These are phyloP conservation scores for Gambusia affinis DNA, from an alignment of 2,113 vertebrate genomes.

Conservation along the genomic window DNA sequence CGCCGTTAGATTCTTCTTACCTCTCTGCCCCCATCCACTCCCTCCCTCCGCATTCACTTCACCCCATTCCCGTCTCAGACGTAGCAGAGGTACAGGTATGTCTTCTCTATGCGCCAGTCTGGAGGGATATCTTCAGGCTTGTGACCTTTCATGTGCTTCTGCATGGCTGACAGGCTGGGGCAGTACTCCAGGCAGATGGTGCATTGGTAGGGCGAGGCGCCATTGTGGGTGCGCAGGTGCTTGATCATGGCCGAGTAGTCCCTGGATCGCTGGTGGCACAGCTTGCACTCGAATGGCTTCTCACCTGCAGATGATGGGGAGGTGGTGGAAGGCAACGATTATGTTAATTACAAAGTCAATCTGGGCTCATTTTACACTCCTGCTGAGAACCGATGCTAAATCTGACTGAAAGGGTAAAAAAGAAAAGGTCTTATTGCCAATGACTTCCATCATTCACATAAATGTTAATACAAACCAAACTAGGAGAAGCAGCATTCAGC, in stretches of 20 bases:
- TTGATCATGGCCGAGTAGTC: conserved; percentile 99
- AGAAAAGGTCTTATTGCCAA: background rate
- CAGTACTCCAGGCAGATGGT: conserved; percentile 99
- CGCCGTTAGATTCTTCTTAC: conserved; percentile 58
- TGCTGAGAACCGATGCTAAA: background rate
- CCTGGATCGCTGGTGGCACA: conserved; percentile 98
- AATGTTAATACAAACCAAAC: background rate
- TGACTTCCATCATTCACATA: background rate
- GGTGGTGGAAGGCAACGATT: conserved; percentile 15
- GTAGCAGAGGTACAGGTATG: conserved; percentile 98
- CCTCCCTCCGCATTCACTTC: conserved; percentile 24
- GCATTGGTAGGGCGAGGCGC: conserved; percentile 98
- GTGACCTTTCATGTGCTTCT: conserved; percentile 99
- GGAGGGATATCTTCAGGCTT: conserved; percentile 96
- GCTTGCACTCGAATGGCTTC: conserved; percentile 99
- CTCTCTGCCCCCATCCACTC: conserved; percentile 13
- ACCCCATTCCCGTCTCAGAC: conserved; percentile 75
- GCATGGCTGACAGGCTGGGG: conserved; percentile 98
- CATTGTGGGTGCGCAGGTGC: conserved; percentile 98
- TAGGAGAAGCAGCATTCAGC: too few relatives aligned
- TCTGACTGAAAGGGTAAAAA: background rate
- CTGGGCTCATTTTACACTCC: background rate
- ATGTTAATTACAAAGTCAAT: conserved; percentile 8
- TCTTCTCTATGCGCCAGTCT: conserved; percentile 99
- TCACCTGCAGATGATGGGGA: conserved; percentile 82